These are phyloP conservation scores for Numenius phaeopus DNA, from an alignment of 2,797 vertebrate species.

Conservation along the genomic window DNA sequence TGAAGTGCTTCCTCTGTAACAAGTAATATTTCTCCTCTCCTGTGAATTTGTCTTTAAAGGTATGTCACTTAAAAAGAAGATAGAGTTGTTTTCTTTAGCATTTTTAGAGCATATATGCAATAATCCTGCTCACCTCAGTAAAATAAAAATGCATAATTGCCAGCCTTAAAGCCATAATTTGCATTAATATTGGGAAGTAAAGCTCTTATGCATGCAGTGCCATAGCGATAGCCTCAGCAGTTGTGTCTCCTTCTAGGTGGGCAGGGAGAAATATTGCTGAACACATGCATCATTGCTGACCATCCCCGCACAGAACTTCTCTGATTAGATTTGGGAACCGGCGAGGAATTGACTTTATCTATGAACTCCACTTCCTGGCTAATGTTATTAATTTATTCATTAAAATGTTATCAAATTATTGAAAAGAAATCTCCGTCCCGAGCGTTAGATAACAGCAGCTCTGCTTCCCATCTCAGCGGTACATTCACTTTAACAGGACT, in stretches of 20 bases:
- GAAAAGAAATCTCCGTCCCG: constrained; percentile 39
- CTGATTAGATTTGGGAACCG: constrained; percentile 48
- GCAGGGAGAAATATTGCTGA: not conserved
- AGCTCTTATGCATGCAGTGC: not conserved
- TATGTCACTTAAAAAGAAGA: not conserved
- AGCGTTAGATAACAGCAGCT: constrained; percentile 32
- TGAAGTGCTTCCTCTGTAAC: not conserved
- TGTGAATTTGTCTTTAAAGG: not conserved
- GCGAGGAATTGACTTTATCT: not conserved
- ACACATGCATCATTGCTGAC: not conserved
- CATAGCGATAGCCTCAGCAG: not conserved
- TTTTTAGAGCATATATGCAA: not conserved
- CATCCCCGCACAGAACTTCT: not conserved
- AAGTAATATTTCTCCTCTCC: not conserved
- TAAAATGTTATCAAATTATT: constrained; percentile 68
- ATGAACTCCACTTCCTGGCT: constrained; percentile 32
- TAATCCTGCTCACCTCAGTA: constrained; percentile 20
- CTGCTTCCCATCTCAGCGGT: not conserved
- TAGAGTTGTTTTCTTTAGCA: not conserved
- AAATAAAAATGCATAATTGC: constrained; percentile 13
- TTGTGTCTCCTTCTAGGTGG: not conserved
- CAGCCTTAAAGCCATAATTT: not conserved
- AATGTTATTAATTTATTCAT: constrained; percentile 72
- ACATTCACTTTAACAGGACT: constrained; percentile 21
- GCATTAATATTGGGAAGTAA: not conserved